Evolutionary conservation across 30 jellyfish, hydroid and myxozoan species (phyloP).

Genomic region (Aurelia coerulea): DNA sequence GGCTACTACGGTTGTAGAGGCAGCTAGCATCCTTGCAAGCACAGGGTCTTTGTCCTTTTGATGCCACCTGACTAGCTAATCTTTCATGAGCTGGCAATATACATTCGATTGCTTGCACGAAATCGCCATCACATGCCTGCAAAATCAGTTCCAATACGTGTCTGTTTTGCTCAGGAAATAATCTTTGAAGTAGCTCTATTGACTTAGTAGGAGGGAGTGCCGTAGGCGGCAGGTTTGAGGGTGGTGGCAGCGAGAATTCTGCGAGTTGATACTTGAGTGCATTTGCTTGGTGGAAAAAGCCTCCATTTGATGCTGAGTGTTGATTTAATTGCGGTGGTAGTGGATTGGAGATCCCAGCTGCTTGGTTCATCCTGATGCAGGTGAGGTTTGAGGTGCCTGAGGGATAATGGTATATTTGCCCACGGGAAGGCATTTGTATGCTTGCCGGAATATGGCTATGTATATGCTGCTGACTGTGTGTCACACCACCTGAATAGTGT

Average conservation of each 20-base stretch:
- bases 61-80: not conserved
- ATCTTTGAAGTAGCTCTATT: conserved; percentile 58
- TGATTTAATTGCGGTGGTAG: conserved; percentile 1
- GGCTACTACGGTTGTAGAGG: conserved; percentile 18
- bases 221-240: conserved; percentile 14
- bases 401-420: conserved; percentile 39
- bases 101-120: conserved; percentile 69
- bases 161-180: conserved; percentile 77
- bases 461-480: conserved; percentile 5
- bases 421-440: conserved; percentile 13
- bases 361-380: conserved; percentile 47
- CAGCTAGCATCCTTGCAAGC: conserved; percentile 62
- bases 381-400: conserved; percentile 40
- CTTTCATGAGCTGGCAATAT: conserved; percentile 72
- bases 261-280: conserved; percentile 28
- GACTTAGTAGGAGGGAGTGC: conserved; percentile 34
- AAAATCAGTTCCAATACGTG: conserved; percentile 65
- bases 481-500: conserved; percentile 2
- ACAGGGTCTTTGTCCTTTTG: conserved; percentile 34
- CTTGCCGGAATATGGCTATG: conserved; percentile 17
- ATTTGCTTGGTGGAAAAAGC: conserved; percentile 29
- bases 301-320: not conserved
- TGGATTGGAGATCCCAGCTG: conserved; percentile 16
- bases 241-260: conserved; percentile 16
- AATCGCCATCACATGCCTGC: conserved; percentile 77